phyloP scores from a whole-genome alignment of 2,113 vertebrate genomes.

The Mormyrus iriodes region DNA sequence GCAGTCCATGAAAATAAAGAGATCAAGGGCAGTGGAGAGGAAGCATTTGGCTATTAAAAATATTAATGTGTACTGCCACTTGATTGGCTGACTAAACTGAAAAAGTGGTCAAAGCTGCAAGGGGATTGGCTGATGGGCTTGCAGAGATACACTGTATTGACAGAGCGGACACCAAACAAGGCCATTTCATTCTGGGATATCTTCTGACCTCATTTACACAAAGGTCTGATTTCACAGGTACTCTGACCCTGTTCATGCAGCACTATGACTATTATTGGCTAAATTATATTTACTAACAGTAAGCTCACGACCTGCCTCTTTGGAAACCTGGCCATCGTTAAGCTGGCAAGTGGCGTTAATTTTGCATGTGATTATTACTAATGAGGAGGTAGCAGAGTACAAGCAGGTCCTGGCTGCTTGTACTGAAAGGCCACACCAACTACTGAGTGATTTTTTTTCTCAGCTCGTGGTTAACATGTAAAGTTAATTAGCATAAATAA shows the following conservation, averaged over 20 bases:
- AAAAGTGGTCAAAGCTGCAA: neutral
- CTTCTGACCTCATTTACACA: neutral
- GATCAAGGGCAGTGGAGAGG: neutral
- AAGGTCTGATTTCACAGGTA: neutral
- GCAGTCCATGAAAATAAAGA: neutral
- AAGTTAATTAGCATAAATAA: neutral
- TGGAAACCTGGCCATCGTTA: neutral
- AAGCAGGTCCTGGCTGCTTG: neutral
- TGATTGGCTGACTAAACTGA: neutral
- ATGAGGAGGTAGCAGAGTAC: neutral
- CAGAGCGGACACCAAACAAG: neutral
- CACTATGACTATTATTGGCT: neutral
- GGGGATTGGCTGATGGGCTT: neutral
- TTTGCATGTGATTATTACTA: neutral
- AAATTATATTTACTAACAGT: neutral
- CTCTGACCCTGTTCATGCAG: neutral
- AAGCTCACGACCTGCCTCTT: neutral
- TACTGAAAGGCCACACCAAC: neutral
- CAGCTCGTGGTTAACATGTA: neutral
- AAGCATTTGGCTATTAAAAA: neutral
- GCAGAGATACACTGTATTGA: neutral
- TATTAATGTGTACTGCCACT: neutral
- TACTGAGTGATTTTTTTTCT: neutral
- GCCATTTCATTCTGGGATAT: neutral
- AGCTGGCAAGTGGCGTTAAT: neutral